A percentile compares a stretch with the other conserved stretches of the same genome.
These are phyloP conservation scores for Mimumesa dahlbomi DNA, from an alignment of 2,888 invertebrate genomes.

Conservation along the genomic window DNA sequence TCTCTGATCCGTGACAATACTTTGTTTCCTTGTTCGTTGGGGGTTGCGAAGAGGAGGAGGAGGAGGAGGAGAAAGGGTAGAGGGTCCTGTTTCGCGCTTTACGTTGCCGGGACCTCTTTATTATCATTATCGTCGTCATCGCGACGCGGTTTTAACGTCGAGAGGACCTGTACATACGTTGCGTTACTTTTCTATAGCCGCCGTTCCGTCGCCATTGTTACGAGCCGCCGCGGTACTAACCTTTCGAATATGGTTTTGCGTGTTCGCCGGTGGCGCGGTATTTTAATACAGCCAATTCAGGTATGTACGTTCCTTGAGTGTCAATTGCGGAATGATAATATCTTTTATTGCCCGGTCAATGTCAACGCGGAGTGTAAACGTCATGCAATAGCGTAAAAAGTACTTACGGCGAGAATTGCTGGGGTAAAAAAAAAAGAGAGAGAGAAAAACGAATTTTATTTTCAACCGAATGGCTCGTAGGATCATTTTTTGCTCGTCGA, in stretches of 20 bases:
- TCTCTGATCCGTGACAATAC: no score
- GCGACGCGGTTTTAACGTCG: constrained; percentile 44
- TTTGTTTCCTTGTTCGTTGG: neutral
- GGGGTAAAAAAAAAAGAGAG: neutral
- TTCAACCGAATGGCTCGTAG: no score
- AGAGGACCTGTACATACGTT: constrained; percentile 41
- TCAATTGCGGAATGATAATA: constrained; percentile 22
- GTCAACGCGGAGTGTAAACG: neutral
- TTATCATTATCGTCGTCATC: constrained; percentile 61
- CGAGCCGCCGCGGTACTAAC: constrained; percentile 34
- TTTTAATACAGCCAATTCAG: constrained; percentile 31
- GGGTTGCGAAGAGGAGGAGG: constrained; percentile 1
- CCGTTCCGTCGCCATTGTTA: constrained; percentile 46
- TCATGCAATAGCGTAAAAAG: neutral
- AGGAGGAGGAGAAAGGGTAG: neutral
- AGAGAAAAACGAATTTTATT: neutral
- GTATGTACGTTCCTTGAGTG: constrained; percentile 1
- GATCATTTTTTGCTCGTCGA: no score
- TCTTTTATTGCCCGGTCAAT: neutral
- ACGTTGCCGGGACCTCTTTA: constrained; percentile 33
- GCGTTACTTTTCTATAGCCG: constrained; percentile 54
- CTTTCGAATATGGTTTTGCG: constrained; percentile 38
- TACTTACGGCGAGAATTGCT: no score
- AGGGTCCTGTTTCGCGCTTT: constrained; percentile 28
- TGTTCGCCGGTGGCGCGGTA: constrained; percentile 21